Percentiles rank a stretch among this genome's conserved stretches.
phyloP scores from a whole-genome alignment of 2,888 invertebrate species.

The Ariolimax columbianus region DNA sequence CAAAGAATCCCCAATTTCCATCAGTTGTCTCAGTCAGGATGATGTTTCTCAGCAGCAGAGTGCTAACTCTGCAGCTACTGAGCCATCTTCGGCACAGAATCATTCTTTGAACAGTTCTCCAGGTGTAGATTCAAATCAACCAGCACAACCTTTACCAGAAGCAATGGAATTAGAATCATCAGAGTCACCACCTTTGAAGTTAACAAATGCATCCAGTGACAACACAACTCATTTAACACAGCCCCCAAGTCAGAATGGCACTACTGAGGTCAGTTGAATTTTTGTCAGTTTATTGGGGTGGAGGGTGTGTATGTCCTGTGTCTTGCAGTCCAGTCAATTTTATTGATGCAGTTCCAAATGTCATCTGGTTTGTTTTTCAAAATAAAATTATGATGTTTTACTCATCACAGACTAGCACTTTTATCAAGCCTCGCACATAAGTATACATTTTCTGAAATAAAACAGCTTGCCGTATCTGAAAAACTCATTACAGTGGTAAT shows the following conservation, averaged over 20 bases:
- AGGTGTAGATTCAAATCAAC: not conserved
- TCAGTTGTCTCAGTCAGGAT: not conserved
- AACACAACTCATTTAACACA: not conserved
- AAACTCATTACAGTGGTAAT: no score
- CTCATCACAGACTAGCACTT: no score
- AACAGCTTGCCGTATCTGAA: no score
- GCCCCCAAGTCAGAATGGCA: constrained; percentile 27
- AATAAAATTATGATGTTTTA: no score
- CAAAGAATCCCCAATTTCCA: not conserved
- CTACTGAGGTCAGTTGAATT: constrained; percentile 12
- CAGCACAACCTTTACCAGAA: constrained; percentile 12
- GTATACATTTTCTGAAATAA: no score
- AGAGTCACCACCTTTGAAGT: not conserved
- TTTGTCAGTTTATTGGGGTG: not conserved
- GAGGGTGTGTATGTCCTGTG: no score
- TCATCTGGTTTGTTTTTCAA: no score
- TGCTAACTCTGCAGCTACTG: not conserved
- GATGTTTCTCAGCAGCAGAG: not conserved
- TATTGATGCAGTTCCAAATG: no score
- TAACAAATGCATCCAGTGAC: not conserved
- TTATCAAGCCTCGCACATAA: no score
- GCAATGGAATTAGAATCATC: constrained; percentile 20
- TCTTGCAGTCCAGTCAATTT: no score
- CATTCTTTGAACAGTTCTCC: constrained; percentile 22
- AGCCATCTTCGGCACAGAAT: not conserved